Conservation (phyloP, 2,888 invertebrate species). For the Macrostomum cliftonense region DNA sequence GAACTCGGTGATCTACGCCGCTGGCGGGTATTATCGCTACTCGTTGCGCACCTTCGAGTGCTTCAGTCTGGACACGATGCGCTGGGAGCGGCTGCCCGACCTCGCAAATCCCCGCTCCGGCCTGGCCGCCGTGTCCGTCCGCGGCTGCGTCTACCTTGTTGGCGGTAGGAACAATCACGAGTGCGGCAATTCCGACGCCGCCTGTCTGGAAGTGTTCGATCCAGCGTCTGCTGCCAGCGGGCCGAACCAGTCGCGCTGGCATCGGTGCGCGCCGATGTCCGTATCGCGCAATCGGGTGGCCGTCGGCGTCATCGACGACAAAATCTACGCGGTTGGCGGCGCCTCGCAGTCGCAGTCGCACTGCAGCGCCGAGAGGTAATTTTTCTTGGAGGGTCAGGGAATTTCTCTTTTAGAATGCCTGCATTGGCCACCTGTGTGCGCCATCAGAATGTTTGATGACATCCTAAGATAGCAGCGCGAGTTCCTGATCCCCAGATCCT, state of each 20-base stretch:
- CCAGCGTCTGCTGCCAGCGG: constrained; percentile 57
- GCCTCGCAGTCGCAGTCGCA: constrained; percentile 67
- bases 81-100: constrained; percentile 61
- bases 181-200: constrained; percentile 47
- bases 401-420: no score
- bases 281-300: constrained; percentile 70
- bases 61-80: constrained; percentile 64
- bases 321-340: constrained; percentile 75
- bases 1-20: constrained; percentile 57
- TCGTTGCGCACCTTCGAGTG: constrained; percentile 70
- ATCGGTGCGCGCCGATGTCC: constrained; percentile 58
- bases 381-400: no score
- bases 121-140: constrained; percentile 30
- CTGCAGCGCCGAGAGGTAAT: constrained; percentile 67
- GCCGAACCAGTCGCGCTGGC: constrained; percentile 43
- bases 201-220: constrained; percentile 59
- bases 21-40: constrained; percentile 68
- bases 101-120: constrained; percentile 73
- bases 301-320: constrained; percentile 77
- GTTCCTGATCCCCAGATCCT: no score
- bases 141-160: constrained; percentile 64
- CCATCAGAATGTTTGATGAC: no score
- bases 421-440: no score
- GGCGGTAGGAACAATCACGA: constrained; percentile 74
- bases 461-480: no score